Conservation (phyloP, 2,888 invertebrate genomes). For the Dinocampus coccinellae region DNA sequence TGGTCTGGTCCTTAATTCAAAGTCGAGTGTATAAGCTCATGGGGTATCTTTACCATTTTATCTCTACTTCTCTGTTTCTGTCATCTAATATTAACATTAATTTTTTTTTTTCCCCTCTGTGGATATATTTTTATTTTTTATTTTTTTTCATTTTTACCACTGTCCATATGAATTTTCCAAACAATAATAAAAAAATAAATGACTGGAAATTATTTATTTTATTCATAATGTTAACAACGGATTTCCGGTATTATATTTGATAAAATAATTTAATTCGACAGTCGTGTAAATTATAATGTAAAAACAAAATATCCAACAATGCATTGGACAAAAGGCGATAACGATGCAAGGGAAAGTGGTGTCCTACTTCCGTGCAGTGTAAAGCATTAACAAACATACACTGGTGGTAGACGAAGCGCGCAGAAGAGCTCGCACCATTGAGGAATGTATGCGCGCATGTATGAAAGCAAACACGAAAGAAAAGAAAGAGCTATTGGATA, state of each 20-base stretch:
- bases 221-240: neutral
- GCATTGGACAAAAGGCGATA: constrained; percentile 18
- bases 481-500: constrained; percentile 20
- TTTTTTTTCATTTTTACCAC: neutral
- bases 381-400: constrained; percentile 6
- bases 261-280: neutral
- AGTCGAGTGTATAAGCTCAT: constrained; percentile 38
- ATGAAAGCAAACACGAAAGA: constrained; percentile 10
- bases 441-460: constrained; percentile 1
- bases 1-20: constrained; percentile 51
- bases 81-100: constrained; percentile 4
- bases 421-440: neutral
- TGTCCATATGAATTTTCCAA: no score
- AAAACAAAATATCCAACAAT: constrained; percentile 20
- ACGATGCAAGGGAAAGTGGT: constrained; percentile 58
- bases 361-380: constrained; percentile 57
- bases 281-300: constrained; percentile 27
- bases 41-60: constrained; percentile 29
- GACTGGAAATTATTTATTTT: no score
- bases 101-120: constrained; percentile 14
- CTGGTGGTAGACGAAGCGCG: neutral
- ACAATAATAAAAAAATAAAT: no score
- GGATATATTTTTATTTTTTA: constrained; percentile 5
- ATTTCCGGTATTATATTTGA: neutral
- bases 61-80: constrained; percentile 16